phyloP scores from a whole-genome alignment of 2,797 vertebrate genomes.

The Manis crassicaudata region DNA sequence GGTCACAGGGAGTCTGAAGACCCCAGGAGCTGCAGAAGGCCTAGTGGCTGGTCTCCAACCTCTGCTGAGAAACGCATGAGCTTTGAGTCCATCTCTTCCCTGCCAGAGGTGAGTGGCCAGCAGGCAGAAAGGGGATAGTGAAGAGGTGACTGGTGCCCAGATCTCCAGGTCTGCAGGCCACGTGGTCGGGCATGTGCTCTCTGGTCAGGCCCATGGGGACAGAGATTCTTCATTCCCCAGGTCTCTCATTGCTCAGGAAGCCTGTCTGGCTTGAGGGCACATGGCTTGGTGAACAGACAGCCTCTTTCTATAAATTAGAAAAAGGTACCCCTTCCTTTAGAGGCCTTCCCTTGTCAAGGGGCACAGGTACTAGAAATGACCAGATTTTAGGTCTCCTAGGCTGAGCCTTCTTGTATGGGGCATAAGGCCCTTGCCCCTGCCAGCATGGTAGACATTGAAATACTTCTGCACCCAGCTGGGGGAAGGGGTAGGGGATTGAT shows the following conservation, averaged over 20 bases:
- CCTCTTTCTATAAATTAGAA: not conserved
- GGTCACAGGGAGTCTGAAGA: constrained; percentile 67
- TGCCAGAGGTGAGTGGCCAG: constrained; percentile 80
- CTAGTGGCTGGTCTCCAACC: constrained; percentile 78
- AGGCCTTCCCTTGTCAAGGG: not conserved
- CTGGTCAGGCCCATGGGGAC: not conserved
- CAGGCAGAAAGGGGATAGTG: not conserved
- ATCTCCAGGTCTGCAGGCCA: not conserved
- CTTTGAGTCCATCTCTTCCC: constrained; percentile 55
- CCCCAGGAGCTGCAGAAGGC: constrained; percentile 75
- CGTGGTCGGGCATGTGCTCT: not conserved
- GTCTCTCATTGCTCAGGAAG: not conserved
- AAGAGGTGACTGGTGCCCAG: not conserved
- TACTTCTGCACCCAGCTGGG: not conserved
- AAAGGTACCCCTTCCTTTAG: not conserved
- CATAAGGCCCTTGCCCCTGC: not conserved
- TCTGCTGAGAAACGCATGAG: constrained; percentile 75
- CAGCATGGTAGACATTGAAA: not conserved
- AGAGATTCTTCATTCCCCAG: not conserved
- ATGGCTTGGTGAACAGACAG: not conserved
- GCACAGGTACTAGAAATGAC: not conserved
- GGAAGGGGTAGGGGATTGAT: not conserved
- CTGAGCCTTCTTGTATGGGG: not conserved
- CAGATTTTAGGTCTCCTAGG: not conserved
- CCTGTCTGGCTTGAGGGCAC: not conserved